phyloP scores from a whole-genome alignment of 2,888 invertebrate genomes.

The Aporophyla lueneburgensis region DNA sequence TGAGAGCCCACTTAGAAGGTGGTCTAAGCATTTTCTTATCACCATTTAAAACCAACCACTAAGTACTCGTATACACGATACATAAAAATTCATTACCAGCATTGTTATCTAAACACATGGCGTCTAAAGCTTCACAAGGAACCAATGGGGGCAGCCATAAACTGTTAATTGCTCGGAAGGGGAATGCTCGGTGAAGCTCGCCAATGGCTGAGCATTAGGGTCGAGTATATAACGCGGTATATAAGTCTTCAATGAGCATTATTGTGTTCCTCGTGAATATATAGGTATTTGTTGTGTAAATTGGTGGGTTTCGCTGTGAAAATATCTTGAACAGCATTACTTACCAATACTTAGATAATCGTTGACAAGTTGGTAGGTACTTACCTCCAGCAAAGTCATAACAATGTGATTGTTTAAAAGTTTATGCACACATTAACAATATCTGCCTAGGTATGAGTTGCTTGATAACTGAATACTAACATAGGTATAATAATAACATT shows the following conservation, averaged over 20 bases:
- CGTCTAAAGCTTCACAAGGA: constrained; percentile 50
- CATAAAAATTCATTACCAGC: constrained; percentile 22
- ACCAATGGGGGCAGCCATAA: constrained; percentile 85
- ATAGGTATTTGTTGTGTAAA: constrained; percentile 3
- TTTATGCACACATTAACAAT: too few relatives aligned
- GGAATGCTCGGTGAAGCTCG: constrained; percentile 87
- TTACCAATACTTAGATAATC: background rate
- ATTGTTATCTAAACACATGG: constrained; percentile 48
- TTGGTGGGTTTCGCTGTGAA: background rate
- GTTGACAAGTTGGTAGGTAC: too few relatives aligned
- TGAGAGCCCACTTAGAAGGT: background rate
- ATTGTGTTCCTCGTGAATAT: constrained; percentile 23
- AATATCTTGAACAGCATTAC: background rate
- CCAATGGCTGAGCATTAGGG: constrained; percentile 90
- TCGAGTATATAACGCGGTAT: constrained; percentile 73
- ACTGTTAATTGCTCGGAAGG: constrained; percentile 85
- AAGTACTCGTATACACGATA: background rate
- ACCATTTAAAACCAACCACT: background rate
- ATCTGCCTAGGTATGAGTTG: too few relatives aligned
- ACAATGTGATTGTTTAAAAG: too few relatives aligned
- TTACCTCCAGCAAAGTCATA: too few relatives aligned
- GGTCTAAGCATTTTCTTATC: background rate
- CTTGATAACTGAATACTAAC: too few relatives aligned
- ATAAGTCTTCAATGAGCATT: constrained; percentile 67
- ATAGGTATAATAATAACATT: too few relatives aligned